Evolutionary conservation across 1,140 invertebrate genomes (phyloP), one percentile per base, ranked within the genome.

Genomic region (Ooceraea biroi): DNA sequence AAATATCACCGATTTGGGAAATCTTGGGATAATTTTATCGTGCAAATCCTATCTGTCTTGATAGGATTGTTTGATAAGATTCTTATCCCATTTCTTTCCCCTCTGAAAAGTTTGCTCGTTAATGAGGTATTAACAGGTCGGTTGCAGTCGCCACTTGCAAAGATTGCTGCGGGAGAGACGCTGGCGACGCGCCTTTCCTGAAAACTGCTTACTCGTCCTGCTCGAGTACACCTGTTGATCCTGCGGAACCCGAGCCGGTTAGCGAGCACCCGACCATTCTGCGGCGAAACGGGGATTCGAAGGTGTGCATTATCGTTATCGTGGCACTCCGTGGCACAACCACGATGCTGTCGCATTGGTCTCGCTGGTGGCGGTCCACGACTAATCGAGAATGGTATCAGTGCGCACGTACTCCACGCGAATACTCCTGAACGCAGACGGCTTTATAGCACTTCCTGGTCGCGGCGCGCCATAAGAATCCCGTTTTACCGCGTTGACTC

Each of bases 301-400:
- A 78, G 36, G 61, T n/a, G 50, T 57, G 50, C 76, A 57, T 78
- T 78, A 78, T 77, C 66, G 58, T 86, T 85, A 86, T 86, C 85
- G 68, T 71, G n/a, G 73, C 50, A 63, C 68, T 57, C 60, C 5
- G 74, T 68, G 10, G 1, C 7, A 69, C 76, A 78, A 69, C 60
- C 61, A 68, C 68, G 60, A 73, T 30, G 77, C 48, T 50, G 83
- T 73, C 60, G 19, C 83, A 44, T 85, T 82, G 27, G 36, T 84
- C 68, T 78, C 73, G 25, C 57, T 55, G 48, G n/a, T 44, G 85
- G 85, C 61, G 52, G 68, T 52, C 48, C 60, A 58, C 58, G 36
- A 41, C 85, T 36, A 85, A 86, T 86, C 83, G 60, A 71, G 66
- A 50, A 44, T 41, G 55, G 46, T 69, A 63, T 72, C 61, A 12